Conservation (phyloP, 1,140 invertebrate genomes). For the Heterodera schachtii region DNA sequence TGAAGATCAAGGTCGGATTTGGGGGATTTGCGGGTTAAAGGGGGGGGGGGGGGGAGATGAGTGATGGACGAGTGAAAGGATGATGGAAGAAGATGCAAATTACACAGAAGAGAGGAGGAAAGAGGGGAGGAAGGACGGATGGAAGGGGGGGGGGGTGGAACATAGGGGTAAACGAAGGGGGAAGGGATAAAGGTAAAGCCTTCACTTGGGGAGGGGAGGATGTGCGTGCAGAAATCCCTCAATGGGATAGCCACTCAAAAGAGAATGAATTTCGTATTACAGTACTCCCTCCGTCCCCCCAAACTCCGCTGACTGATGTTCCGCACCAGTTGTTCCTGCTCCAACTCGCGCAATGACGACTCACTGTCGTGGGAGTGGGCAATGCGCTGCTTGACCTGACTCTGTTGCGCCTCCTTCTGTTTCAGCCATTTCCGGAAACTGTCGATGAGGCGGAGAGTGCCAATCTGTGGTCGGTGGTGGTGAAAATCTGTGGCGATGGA, state of each 20-base stretch:
- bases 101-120: neutral
- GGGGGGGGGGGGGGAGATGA: neutral
- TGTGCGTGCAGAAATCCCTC: no score
- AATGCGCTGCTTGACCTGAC: constrained; percentile 27
- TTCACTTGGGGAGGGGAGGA: no score
- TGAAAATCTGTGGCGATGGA: neutral
- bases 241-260: no score
- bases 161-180: neutral
- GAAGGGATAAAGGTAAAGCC: neutral
- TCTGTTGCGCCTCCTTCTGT: constrained; percentile 24
- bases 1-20: constrained; percentile 14
- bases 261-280: neutral
- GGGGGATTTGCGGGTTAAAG: no score
- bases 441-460: neutral
- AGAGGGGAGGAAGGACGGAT: neutral
- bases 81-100: constrained; percentile 4
- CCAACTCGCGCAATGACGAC: constrained; percentile 12
- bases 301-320: no score
- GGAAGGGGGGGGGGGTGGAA: neutral
- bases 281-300: neutral
- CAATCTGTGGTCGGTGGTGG: neutral
- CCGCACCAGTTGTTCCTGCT: constrained; percentile 17
- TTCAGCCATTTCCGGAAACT: constrained; percentile 36
- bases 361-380: constrained; percentile 6
- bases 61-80: neutral